phyloP scores from a whole-genome alignment of 1,140 invertebrate genomes.

The Bombus waltoni region DNA sequence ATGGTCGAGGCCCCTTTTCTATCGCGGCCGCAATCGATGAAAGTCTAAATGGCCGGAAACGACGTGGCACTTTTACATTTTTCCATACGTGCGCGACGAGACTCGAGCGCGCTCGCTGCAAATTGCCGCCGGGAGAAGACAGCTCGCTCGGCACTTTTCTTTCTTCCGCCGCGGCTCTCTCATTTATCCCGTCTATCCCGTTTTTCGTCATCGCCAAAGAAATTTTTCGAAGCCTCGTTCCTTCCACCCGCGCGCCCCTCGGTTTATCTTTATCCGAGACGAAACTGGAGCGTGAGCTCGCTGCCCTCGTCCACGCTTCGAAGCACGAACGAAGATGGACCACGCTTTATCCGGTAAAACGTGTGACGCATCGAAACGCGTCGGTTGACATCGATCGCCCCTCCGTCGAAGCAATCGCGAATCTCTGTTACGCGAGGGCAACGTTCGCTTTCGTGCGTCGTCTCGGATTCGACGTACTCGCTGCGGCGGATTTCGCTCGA shows the following conservation, averaged over 20 bases:
- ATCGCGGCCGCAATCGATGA: constrained; percentile 45
- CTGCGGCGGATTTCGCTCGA: accelerated
- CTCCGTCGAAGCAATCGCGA: no score
- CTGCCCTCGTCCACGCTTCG: not conserved
- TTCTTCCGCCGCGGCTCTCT: not conserved
- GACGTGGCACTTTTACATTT: constrained; percentile 56
- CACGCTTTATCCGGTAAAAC: no score
- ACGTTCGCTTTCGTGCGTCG: not conserved
- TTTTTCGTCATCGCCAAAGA: not conserved
- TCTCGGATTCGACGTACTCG: not conserved
- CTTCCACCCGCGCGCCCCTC: not conserved
- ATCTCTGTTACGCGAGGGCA: no score
- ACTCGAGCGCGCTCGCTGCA: not conserved
- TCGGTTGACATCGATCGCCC: no score
- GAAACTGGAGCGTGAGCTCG: not conserved
- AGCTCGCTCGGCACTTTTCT: constrained; percentile 28
- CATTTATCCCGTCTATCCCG: constrained; percentile 18
- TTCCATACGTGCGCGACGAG: constrained; percentile 22
- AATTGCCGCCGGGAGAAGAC: constrained; percentile 22
- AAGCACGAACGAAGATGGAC: not conserved
- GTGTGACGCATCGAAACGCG: no score
- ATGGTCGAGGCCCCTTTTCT: constrained; percentile 10
- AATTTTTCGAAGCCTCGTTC: not conserved
- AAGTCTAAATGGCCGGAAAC: constrained; percentile 56
- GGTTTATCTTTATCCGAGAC: not conserved